Evolutionary conservation across 2,888 invertebrate species (phyloP).

Genomic region (Priocnemis perturbator): DNA sequence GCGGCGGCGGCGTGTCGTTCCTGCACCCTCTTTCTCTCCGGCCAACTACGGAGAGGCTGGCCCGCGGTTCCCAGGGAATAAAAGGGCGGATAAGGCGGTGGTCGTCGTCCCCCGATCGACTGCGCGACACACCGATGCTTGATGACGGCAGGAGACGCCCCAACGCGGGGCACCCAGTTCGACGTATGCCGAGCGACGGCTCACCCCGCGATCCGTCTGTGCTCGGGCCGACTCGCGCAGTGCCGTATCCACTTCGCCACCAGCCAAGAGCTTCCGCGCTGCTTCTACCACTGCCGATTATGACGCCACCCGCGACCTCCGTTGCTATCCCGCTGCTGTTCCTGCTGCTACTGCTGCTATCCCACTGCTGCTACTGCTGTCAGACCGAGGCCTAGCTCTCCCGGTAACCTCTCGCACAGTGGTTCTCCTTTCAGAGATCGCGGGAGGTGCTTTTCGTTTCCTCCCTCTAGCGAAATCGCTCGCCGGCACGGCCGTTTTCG

Average conservation of each 20-base stretch:
- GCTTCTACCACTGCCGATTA: constrained; percentile 18
- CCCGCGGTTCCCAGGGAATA: background rate
- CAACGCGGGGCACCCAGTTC: constrained; percentile 70
- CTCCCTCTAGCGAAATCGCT: no score
- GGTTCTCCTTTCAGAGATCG: no score
- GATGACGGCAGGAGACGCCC: constrained; percentile 70
- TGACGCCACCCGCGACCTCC: constrained; percentile 15
- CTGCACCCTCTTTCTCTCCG: background rate
- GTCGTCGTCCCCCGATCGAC: constrained; percentile 64
- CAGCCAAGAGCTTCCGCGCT: background rate
- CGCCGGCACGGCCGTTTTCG: no score
- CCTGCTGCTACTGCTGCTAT: background rate
- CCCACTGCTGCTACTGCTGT: no score
- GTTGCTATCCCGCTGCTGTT: no score
- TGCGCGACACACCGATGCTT: constrained; percentile 64
- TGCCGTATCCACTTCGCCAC: constrained; percentile 59
- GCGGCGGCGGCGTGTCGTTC: no score
- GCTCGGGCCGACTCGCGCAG: constrained; percentile 68
- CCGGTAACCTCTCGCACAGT: no score
- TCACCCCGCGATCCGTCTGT: constrained; percentile 67
- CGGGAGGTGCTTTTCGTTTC: no score
- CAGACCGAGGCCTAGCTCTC: no score
- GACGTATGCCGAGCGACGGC: constrained; percentile 70
- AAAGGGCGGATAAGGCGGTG: constrained; percentile 54
- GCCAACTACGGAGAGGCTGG: no score